Evolutionary conservation across 92 coral and sea anemone species (phyloP), one percentile per base, ranked within the genome.

Genomic region (Meandrina meandrites): DNA sequence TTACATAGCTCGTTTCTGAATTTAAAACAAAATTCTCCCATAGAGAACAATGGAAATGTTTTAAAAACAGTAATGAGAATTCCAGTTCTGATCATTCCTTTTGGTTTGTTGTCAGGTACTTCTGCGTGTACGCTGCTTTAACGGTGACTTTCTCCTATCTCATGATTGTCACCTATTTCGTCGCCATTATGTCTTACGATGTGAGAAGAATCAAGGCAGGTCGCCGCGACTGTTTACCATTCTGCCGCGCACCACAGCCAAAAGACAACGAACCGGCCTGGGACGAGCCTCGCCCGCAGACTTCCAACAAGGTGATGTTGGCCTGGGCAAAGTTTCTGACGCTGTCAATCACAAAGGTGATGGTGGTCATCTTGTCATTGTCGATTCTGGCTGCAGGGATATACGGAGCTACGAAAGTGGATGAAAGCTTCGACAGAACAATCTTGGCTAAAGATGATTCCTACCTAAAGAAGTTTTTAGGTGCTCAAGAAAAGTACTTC

Each of bases 61-160:
- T 64, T 5, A 0, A 64, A 64, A 64, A 54, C 54, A 64, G 70
- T 27, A 16, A 67, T n/a, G 50, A 79, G 67, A 36, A 21, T 54
- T 17, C 11, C 6, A 54, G 27, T 32, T 12, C 34, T 34, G 71
- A 47, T 48, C 21, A 5, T 78, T 31, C 15, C 35, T 51, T 50
- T 19, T 53, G 1, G 21, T 79, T 79, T 32, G 10, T 81, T 42
- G 7, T 21, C 36, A 87, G 90, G 80, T 91, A 91, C 69, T 95
- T 95, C 84, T 95, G 98, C 72, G 89, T 91, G 32, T 95, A 95
- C 56, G 98, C 98, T 28, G 94, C 95, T 0, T 67, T 92, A 47
- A 77, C 95, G 8, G 90, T 95, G 47, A 88, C 93, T 1, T 93
- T 94, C 75, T 83, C 98, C 1, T 94, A 92, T 69, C 73, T 94